Conservation (phyloP, 2,888 invertebrate species). For the Heliconius aoede region DNA sequence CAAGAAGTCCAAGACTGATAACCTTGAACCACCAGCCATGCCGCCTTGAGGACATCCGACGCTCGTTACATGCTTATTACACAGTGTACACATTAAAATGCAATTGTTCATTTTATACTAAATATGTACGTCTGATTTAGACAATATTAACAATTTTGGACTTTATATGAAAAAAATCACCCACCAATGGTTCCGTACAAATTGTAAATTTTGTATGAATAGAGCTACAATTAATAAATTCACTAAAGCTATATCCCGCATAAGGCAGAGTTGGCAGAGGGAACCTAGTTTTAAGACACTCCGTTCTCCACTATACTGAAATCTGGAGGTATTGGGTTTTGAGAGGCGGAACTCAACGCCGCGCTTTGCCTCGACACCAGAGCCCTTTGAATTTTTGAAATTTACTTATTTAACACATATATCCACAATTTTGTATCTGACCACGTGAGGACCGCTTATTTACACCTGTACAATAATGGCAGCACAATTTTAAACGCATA, state of each 20-base stretch:
- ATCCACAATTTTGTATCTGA: not conserved
- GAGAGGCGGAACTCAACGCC: too few species aligned
- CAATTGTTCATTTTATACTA: slow-evolving; percentile 31
- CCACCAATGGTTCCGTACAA: too few species aligned
- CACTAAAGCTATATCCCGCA: too few species aligned
- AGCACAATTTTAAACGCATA: slow-evolving; percentile 43
- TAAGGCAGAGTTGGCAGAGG: too few species aligned
- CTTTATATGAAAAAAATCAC: too few species aligned
- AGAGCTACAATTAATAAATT: too few species aligned
- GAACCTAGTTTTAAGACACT: too few species aligned
- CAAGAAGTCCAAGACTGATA: slow-evolving; percentile 34
- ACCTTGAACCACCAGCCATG: slow-evolving; percentile 42
- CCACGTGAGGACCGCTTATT: slow-evolving; percentile 24
- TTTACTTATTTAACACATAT: not conserved
- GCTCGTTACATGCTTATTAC: slow-evolving; percentile 49
- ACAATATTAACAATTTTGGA: not conserved
- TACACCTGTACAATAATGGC: slow-evolving; percentile 29
- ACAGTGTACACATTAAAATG: slow-evolving; percentile 30
- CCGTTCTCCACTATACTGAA: too few species aligned
- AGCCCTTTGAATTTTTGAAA: too few species aligned
- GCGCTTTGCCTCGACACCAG: too few species aligned
- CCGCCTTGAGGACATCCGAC: slow-evolving; percentile 71
- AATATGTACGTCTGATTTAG: not conserved
- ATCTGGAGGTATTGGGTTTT: too few species aligned
- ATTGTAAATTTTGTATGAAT: too few species aligned